A percentile compares a stretch with the other conserved stretches of the same genome.
These are phyloP conservation scores for Lepilemur ruficaudatus DNA, from an alignment of 2,797 vertebrate genomes.

Conservation along the genomic window DNA sequence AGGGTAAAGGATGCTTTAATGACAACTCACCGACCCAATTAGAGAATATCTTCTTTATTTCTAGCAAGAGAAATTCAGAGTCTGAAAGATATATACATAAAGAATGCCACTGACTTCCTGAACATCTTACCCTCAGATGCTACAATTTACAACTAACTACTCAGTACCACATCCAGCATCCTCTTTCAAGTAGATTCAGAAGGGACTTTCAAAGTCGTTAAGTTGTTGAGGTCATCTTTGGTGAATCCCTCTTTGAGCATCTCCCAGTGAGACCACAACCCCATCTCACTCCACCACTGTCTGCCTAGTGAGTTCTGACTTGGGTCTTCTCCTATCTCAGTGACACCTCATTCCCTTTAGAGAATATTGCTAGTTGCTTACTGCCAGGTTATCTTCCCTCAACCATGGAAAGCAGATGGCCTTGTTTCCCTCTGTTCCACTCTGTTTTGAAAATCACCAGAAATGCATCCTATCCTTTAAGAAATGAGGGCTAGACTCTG, in stretches of 20 bases:
- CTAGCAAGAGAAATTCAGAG: background rate
- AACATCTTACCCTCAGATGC: background rate
- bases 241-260: background rate
- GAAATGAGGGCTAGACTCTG: background rate
- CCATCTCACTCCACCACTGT: background rate
- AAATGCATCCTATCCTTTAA: background rate
- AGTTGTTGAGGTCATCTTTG: background rate
- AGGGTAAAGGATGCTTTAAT: background rate
- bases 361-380: background rate
- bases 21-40: background rate
- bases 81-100: background rate
- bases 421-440: background rate
- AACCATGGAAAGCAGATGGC: background rate
- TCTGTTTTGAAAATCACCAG: slow-evolving; percentile 18
- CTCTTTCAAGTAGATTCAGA: background rate
- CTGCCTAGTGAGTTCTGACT: background rate
- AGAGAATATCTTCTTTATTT: background rate
- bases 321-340: background rate
- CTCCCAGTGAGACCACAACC: background rate
- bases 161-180: background rate
- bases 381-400: background rate
- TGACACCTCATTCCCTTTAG: background rate
- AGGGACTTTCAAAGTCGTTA: background rate
- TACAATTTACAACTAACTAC: background rate
- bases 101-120: background rate